Evolutionary conservation across 1,140 invertebrate genomes (phyloP), one percentile per base, ranked within the genome.

Genomic region (Caenorhabditis latens): DNA sequence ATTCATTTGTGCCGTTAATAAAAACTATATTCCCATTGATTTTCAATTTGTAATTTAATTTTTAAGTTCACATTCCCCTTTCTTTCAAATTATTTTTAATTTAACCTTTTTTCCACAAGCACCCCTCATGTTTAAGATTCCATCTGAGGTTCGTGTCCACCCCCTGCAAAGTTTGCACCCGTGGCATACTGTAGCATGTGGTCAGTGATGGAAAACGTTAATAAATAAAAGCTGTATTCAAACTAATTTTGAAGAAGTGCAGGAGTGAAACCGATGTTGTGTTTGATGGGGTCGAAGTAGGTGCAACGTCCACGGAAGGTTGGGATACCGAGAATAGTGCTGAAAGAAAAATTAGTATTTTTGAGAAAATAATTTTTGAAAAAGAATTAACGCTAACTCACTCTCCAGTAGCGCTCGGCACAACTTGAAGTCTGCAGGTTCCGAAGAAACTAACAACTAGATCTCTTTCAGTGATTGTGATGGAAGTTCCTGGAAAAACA

Each of bases 221-320:
- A n/a, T n/a, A n/a, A n/a, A n/a, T n/a, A n/a, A n/a, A n/a, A n/a
- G n/a, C n/a, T n/a, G n/a, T n/a, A n/a, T n/a, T n/a, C n/a, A n/a
- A n/a, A n/a, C n/a, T n/a, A 79, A 79, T 48, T 46, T 50, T 79
- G 71, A n/a, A 79, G 71, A 79, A 79, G 71, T 8, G 71, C 71
- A 32, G 71, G 71, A 50, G 71, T 79, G 46, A 79, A 79, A 24
- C 46, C 71, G 9, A 79, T 24, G 50, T 21, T 79, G 21, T 79
- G 19, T 8, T 24, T 50, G 46, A 79, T 79, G 9, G 71, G 71
- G 46, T 79, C 71, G 46, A 79, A 79, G 40, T 79, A 79, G 13
- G 71, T 79, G 46, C 71, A 79, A 79, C 71, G 71, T 79, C 71
- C 71, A 79, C 71, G 71, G 46, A n/a, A 79, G 7, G 53, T 53